Conservation (phyloP, 2,113 vertebrate genomes). For the Drymodes brunneopygia region DNA sequence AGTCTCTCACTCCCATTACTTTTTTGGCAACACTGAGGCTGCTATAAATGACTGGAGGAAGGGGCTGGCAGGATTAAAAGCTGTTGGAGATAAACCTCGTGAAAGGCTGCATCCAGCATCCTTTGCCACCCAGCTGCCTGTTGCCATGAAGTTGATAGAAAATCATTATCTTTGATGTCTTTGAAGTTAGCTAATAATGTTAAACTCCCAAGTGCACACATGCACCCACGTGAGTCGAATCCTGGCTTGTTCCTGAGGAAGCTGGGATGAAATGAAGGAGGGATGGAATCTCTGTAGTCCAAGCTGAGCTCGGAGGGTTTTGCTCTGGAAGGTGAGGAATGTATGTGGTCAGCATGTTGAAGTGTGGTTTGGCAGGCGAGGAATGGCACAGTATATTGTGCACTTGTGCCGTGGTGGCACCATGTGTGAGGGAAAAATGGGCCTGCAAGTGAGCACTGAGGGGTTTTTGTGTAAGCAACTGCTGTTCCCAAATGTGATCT, state of each 20-base stretch:
- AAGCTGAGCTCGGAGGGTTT: background rate
- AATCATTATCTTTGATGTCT: background rate
- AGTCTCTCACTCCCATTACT: background rate
- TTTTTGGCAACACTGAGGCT: background rate
- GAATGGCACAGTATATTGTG: background rate
- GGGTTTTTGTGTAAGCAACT: background rate
- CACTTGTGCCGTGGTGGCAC: background rate
- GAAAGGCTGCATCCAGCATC: background rate
- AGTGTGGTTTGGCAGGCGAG: background rate
- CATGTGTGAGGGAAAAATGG: fast-evolving
- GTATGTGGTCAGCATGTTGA: background rate
- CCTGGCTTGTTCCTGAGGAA: background rate
- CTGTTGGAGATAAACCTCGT: background rate
- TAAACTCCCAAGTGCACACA: background rate
- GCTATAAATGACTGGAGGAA: slow-evolving; percentile 13
- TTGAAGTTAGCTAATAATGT: background rate
- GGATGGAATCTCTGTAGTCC: background rate
- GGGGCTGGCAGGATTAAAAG: background rate
- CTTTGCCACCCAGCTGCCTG: background rate
- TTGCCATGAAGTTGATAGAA: background rate
- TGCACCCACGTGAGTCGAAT: background rate
- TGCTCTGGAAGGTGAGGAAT: background rate
- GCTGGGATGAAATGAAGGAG: background rate
- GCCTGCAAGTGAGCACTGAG: background rate
- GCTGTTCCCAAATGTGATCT: background rate